Conservation (phyloP, 2,797 vertebrate species). For the Sorex maritimensis region DNA sequence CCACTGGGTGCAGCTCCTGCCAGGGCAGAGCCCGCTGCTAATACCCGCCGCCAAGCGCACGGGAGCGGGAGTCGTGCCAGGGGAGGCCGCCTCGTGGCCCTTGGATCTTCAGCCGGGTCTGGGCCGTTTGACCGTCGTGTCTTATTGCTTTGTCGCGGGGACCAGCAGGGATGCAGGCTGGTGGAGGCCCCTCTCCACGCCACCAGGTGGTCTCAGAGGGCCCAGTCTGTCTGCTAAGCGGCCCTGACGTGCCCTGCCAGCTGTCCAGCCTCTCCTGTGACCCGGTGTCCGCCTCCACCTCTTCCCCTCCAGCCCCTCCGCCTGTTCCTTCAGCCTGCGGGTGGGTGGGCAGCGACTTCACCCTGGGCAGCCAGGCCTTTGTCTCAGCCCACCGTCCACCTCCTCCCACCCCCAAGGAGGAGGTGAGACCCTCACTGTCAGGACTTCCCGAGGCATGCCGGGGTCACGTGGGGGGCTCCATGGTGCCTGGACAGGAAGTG, state of each 20-base stretch:
- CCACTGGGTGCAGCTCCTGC: neutral
- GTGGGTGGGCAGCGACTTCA: neutral
- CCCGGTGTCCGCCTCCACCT: neutral
- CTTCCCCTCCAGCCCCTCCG: neutral
- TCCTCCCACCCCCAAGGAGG: neutral
- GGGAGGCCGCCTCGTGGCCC: too few species aligned
- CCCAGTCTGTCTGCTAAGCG: neutral
- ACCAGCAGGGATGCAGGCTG: neutral
- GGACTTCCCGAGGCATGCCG: neutral
- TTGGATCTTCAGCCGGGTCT: too few species aligned
- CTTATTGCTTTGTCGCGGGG: neutral
- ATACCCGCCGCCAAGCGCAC: too few species aligned
- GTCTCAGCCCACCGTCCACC: neutral
- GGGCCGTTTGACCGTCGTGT: neutral
- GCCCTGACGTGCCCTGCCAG: rapidly evolving
- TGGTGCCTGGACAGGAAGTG: neutral
- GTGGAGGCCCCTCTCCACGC: neutral
- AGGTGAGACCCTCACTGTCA: neutral
- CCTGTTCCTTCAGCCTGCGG: neutral
- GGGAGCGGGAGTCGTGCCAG: too few species aligned
- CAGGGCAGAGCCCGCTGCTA: too few species aligned
- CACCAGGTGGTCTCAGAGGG: neutral
- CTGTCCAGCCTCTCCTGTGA: neutral
- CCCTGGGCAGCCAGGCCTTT: neutral
- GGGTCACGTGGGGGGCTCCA: neutral